Evolutionary conservation across 1,140 invertebrate genomes (phyloP), one percentile per base, ranked within the genome.

Genomic region (Hypsibius dujardini): DNA sequence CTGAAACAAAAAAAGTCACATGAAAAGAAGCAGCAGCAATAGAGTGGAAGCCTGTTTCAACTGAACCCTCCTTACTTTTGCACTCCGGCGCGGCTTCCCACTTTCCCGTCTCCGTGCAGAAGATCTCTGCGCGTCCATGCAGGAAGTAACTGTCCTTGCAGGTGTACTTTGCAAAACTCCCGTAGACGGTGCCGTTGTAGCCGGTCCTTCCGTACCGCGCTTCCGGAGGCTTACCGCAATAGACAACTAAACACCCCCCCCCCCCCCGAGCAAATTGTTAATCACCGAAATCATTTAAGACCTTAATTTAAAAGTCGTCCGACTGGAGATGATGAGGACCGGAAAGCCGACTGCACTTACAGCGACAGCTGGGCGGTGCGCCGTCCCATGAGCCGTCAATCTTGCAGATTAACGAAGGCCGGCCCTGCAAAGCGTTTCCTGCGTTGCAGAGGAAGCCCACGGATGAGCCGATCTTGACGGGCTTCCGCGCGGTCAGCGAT

Each of bases 151-250:
- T 42, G 3, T 67, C 62, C 45, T 67, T 67, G 45, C 62, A 67
- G 45, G 42, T 67, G 62, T 67, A 67, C 42, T 67, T 67, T 7
- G 42, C 62, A 42, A 14, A 67, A 42, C 62, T 67, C 3, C 62
- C 62, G 62, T 67, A 67, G 3, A 14, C 62, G 12, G 62, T 67
- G 7, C 62, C 62, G 62, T 67, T 67, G 62, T 14, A 67, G 42
- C 42, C 7, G 7, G 62, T 42, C 3, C 42, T 7, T 14, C 12
- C 62, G 42, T 67, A 3, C 42, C 45, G 12, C 42, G 42, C 62
- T 67, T 67, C 62, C 62, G 42, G 7, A 7, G 62, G 62, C 62
- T 67, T 67, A 3, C 62, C 62, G 62, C 62, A 67, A 3, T 14
- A 14, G 62, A 67, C 62, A 67, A 14, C 62, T 67, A 42, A n/a